A percentile compares a stretch with the other conserved stretches of the same genome.
These are phyloP conservation scores for Aphrocallistes beatrix DNA, from an alignment of 37 sponge, comb jelly and placozoan genomes.

Conservation along the genomic window DNA sequence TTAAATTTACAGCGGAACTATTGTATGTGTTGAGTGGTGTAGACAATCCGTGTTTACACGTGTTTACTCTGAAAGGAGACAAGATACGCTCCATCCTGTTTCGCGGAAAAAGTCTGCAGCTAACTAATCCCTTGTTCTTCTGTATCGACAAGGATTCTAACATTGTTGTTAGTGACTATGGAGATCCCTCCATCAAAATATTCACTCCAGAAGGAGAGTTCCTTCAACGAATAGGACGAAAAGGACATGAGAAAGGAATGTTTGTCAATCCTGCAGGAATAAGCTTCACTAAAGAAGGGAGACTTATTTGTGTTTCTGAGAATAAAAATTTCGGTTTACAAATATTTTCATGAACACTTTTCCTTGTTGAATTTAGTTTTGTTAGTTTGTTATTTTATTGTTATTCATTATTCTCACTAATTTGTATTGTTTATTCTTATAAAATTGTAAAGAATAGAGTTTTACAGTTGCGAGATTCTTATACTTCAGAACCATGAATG, in stretches of 20 bases:
- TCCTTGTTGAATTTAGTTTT: not conserved
- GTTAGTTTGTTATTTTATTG: too few relatives aligned
- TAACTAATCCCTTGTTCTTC: not conserved
- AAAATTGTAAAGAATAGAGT: too few relatives aligned
- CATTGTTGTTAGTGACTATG: not conserved
- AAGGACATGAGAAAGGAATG: slow-evolving; percentile 1
- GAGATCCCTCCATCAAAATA: not conserved
- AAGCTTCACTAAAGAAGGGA: not conserved
- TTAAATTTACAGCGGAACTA: not conserved
- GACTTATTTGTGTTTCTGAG: not conserved
- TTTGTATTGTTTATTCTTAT: too few relatives aligned
- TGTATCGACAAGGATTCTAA: not conserved
- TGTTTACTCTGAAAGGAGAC: not conserved
- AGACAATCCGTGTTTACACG: not conserved
- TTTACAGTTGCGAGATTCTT: too few relatives aligned
- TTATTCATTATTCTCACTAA: too few relatives aligned
- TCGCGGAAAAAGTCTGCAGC: not conserved
- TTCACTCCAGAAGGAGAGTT: not conserved
- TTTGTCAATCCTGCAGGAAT: not conserved
- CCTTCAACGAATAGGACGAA: not conserved
- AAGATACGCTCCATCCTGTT: not conserved
- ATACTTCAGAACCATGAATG: too few relatives aligned
- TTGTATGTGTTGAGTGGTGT: not conserved
- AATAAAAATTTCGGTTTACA: not conserved
- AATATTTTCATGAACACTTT: not conserved